Evolutionary conservation across 2,888 invertebrate species (phyloP).

Genomic region (Sinopyrophorus schimmeli): DNA sequence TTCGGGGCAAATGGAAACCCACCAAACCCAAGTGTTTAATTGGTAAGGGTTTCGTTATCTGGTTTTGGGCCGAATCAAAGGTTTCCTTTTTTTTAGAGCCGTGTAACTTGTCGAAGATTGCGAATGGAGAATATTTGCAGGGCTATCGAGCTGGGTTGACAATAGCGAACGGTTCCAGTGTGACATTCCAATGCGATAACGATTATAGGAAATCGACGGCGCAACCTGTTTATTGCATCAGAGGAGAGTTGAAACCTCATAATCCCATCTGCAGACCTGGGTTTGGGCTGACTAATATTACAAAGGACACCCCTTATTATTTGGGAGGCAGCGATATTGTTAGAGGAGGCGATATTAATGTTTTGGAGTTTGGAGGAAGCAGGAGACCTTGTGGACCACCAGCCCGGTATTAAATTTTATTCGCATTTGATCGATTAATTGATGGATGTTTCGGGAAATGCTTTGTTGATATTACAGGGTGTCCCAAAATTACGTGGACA

Average conservation of each 20-base stretch:
- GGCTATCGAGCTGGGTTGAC: conserved; percentile 80
- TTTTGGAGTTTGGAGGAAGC: conserved; percentile 56
- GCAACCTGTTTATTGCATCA: conserved; percentile 65
- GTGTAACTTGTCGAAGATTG: conserved; percentile 69
- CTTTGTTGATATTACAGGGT: no score
- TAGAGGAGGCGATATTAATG: conserved; percentile 63
- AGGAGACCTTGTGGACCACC: conserved; percentile 67
- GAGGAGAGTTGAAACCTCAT: conserved; percentile 66
- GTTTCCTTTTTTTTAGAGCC: conserved; percentile 59
- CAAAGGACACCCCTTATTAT: conserved; percentile 48
- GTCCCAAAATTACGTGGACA: no score
- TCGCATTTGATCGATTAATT: no score
- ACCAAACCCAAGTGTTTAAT: conserved; percentile 79
- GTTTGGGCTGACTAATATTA: conserved; percentile 38
- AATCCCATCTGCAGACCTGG: conserved; percentile 58
- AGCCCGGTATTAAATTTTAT: no score
- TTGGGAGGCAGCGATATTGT: conserved; percentile 55
- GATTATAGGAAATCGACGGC: conserved; percentile 58
- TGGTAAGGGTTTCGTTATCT: conserved; percentile 58
- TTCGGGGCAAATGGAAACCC: conserved; percentile 84
- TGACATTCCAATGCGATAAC: conserved; percentile 72
- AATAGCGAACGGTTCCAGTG: conserved; percentile 79
- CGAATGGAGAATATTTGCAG: conserved; percentile 71
- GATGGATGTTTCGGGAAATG: no score
- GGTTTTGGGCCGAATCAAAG: not conserved